Base-by-base conservation (phyloP, 2,888 invertebrate genomes). In the Eupeodes latifasciatus region DNA sequence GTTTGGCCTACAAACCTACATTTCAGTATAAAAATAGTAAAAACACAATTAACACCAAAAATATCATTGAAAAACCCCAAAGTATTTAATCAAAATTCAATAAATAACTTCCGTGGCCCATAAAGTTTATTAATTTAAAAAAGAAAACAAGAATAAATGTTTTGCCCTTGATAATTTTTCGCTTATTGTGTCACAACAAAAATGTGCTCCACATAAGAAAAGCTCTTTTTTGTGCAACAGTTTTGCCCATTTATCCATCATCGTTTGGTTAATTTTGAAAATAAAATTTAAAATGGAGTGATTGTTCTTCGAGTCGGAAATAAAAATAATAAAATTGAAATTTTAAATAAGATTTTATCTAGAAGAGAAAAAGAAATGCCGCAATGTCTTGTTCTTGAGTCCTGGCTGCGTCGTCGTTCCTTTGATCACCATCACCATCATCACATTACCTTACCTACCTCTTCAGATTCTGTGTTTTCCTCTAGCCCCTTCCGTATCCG, bases 1-100 rank as follows among this genome's bases (percentile, higher is more conserved):
- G 74, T 87, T 87, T 87, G 87, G 87, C 87, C 87, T 87, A 87
- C 87, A 87, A 87, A 87, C 87, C 87, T 84, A 87, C 84, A 80
- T 87, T 87, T 84, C 72, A 36, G 27, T 55, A 55, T 44, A 83
- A 71, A 77, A 87, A 80, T 83, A 83, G 71, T 84, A 81, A 80
- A 79, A 78, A 81, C 69, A 76, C 49, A 59, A 86, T 69, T 77
- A 76, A 83, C 19, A 67, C 44, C 49, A 67, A 76, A 67, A 76
- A 76, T 59, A 80, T 66, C 27, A 76, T 59, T 71, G 11, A 78
- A 44, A 16, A 75, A 53, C 44, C 67, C 14, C n/a, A 67, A 59
- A 77, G 62, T 62, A 51, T 16, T 36, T 0, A 71, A 71, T 71
- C 16, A 12, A 69, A 67, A 36, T 67, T 67, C 0, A 51, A 67